Percentiles rank a stretch among this genome's conserved stretches.
phyloP scores from a whole-genome alignment of 35 echinoderm and acorn worm genomes.

The Lytechinus variegatus region DNA sequence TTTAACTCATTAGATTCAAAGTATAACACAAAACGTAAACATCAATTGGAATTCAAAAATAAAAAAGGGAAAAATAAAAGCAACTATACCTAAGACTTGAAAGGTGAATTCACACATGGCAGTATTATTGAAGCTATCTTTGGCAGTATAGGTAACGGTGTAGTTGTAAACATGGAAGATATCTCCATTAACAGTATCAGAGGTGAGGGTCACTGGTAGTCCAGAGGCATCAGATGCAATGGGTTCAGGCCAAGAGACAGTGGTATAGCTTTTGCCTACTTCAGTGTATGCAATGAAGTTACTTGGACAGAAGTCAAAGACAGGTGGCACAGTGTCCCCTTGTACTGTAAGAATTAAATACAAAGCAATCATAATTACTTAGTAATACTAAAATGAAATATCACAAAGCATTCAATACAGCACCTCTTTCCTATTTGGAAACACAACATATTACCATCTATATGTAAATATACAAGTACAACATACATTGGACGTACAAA shows the following conservation, averaged over 20 bases:
- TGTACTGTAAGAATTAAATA: neutral
- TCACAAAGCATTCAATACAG: too few relatives aligned
- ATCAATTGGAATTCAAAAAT: too few relatives aligned
- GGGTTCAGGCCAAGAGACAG: slow-evolving; percentile 34
- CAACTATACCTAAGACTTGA: neutral
- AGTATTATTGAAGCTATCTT: slow-evolving; percentile 21
- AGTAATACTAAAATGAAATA: too few relatives aligned
- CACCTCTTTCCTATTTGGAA: too few relatives aligned
- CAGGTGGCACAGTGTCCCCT: slow-evolving; percentile 24
- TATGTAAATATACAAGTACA: too few relatives aligned
- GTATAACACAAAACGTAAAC: neutral
- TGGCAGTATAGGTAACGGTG: neutral
- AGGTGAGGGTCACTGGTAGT: slow-evolving; percentile 21
- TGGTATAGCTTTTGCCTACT: neutral
- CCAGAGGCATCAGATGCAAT: slow-evolving; percentile 16
- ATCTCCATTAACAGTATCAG: neutral
- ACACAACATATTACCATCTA: too few relatives aligned
- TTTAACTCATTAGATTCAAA: neutral
- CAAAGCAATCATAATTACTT: too few relatives aligned
- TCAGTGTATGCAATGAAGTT: slow-evolving; percentile 45
- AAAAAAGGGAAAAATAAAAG: too few relatives aligned
- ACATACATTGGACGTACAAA: too few relatives aligned
- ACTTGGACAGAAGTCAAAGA: slow-evolving; percentile 40
- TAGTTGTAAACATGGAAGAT: neutral
- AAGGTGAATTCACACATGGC: slow-evolving; percentile 27